Evolutionary conservation across 2,113 vertebrate genomes (phyloP).

Genomic region (Hippocampus zosterae): DNA sequence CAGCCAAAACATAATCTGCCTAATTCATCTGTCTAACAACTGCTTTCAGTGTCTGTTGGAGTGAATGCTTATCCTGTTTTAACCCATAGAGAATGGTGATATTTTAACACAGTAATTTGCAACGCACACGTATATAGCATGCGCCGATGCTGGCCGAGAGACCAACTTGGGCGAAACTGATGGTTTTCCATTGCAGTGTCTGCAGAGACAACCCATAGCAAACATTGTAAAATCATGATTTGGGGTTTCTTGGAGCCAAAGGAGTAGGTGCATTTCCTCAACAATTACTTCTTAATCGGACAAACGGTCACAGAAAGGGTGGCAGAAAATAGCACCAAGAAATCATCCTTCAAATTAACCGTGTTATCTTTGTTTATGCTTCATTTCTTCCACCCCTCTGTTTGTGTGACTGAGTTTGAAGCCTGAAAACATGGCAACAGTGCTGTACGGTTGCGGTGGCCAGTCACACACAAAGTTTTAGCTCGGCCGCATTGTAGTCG

Average conservation of each 20-base stretch:
- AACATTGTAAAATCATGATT: constrained; percentile 63
- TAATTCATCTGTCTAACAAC: constrained; percentile 14
- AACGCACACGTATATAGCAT: constrained; percentile 44
- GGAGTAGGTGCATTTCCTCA: constrained; percentile 55
- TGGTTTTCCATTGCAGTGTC: constrained; percentile 40
- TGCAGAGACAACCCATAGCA: constrained; percentile 52
- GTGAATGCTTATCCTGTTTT: constrained; percentile 44
- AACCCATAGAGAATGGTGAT: constrained; percentile 26
- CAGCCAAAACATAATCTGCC: constrained; percentile 39
- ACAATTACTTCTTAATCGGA: constrained; percentile 66
- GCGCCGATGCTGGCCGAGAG: constrained; percentile 22
- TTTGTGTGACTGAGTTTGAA: constrained; percentile 48
- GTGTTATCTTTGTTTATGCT: constrained; percentile 54
- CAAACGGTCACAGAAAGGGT: constrained; percentile 59
- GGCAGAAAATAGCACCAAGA: constrained; percentile 70
- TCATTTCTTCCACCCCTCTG: constrained; percentile 48
- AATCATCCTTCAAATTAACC: neutral
- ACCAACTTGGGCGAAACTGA: constrained; percentile 31
- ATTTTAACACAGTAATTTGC: constrained; percentile 41
- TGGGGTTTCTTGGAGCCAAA: constrained; percentile 48
- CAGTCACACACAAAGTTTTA: constrained; percentile 44
- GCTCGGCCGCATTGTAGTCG: constrained; percentile 58
- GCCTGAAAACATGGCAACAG: constrained; percentile 50
- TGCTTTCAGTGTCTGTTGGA: constrained; percentile 20
- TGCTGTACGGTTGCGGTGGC: constrained; percentile 47